Evolutionary conservation across 1,140 invertebrate genomes (phyloP).

Genomic region (Tetramorium simillimum): DNA sequence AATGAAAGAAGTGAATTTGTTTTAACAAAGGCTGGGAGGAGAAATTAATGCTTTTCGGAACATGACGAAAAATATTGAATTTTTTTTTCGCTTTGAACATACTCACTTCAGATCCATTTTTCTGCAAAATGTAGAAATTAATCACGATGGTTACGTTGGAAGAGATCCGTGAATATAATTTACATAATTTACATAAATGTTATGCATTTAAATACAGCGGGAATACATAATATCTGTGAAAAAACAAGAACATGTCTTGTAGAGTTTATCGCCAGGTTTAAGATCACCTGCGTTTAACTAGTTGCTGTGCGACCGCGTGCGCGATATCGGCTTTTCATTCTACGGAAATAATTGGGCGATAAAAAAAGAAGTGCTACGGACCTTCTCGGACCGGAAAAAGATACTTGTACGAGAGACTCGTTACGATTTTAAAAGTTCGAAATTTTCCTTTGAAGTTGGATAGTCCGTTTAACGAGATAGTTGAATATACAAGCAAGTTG

Average conservation of each 20-base stretch:
- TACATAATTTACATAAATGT: no score
- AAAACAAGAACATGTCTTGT: not conserved
- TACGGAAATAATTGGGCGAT: conserved; percentile 21
- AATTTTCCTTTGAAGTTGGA: conserved; percentile 32
- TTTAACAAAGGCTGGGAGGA: not conserved
- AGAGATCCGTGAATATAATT: no score
- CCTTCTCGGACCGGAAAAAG: not conserved
- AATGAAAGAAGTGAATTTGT: not conserved
- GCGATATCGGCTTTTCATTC: conserved; percentile 19
- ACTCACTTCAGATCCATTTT: not conserved
- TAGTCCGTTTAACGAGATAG: conserved; percentile 39
- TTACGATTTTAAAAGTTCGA: not conserved
- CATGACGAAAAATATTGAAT: not conserved
- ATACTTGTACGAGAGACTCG: not conserved
- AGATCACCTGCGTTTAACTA: not conserved
- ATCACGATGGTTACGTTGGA: not conserved
- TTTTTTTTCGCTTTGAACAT: not conserved
- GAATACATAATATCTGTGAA: not conserved
- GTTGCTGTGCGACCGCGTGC: not conserved
- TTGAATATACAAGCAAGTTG: not conserved
- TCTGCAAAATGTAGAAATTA: not conserved
- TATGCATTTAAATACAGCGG: not conserved
- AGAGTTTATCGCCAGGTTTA: not conserved
- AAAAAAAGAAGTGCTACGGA: not conserved
- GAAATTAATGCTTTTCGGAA: not conserved